Conservation (phyloP, 2,797 vertebrate genomes). For the Cephalopachus bancanus region DNA sequence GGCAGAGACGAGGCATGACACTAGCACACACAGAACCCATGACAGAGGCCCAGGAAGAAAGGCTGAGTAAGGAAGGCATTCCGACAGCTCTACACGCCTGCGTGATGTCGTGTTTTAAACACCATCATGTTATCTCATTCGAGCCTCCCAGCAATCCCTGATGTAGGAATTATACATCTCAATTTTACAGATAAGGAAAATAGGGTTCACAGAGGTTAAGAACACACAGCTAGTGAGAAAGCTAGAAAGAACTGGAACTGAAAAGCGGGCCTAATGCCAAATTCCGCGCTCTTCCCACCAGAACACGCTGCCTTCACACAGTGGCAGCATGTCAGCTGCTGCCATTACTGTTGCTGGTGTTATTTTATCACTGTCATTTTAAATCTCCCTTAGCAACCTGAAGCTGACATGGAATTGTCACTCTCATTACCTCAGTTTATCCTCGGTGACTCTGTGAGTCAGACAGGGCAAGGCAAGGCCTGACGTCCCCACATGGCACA, state of each 20-base stretch:
- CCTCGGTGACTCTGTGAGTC: neutral
- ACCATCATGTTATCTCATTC: slow-evolving; percentile 46
- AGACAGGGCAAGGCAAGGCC: no score
- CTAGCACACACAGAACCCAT: neutral
- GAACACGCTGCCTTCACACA: neutral
- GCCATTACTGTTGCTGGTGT: no score
- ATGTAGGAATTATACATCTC: slow-evolving; percentile 68
- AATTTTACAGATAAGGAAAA: slow-evolving; percentile 74
- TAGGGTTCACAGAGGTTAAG: slow-evolving; percentile 61
- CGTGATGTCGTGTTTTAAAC: slow-evolving; percentile 24
- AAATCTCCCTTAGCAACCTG: neutral
- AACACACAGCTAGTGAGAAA: neutral
- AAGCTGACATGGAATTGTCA: neutral
- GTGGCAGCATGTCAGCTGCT: neutral
- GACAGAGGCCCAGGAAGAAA: neutral
- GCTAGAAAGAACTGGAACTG: neutral
- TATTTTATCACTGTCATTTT: neutral
- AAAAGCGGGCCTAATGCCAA: neutral
- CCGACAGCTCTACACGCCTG: neutral
- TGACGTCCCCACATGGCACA: neutral
- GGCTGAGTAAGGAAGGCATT: neutral
- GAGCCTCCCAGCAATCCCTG: neutral
- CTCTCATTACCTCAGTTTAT: neutral
- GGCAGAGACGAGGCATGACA: neutral
- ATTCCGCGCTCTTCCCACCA: neutral